A percentile compares a stretch with the other conserved stretches of the same genome.
Conservation (phyloP, 2,888 invertebrate species). For the Cheilosia urbana region DNA sequence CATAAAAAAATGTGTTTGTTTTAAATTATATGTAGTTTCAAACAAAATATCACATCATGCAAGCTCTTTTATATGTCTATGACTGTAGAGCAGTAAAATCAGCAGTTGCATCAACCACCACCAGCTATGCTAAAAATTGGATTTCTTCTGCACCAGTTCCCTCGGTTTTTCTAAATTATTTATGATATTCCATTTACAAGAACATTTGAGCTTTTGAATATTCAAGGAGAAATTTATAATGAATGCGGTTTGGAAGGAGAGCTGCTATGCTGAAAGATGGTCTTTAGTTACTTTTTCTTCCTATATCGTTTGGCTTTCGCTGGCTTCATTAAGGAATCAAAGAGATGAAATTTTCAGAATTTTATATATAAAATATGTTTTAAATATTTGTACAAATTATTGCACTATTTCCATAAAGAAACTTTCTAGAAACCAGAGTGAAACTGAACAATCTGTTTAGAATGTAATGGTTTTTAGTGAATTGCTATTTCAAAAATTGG, state of each 20-base stretch:
- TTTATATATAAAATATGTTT: not conserved
- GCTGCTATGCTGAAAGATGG: conserved; percentile 20
- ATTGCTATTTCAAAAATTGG: too few relatives aligned
- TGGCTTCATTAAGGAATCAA: conserved; percentile 33
- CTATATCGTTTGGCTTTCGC: conserved; percentile 17
- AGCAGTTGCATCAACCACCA: conserved; percentile 31
- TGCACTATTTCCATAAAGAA: not conserved
- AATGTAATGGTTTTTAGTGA: too few relatives aligned
- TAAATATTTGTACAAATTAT: not conserved
- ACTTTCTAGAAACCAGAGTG: not conserved
- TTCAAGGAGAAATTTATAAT: conserved; percentile 62
- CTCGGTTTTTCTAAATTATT: conserved; percentile 53
- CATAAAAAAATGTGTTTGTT: not conserved
- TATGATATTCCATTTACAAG: conserved; percentile 68
- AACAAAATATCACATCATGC: conserved; percentile 15
- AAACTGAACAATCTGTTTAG: too few relatives aligned
- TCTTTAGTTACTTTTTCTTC: conserved; percentile 15
- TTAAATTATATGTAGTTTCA: too few relatives aligned
- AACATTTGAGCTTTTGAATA: conserved; percentile 66
- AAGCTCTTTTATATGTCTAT: conserved; percentile 19
- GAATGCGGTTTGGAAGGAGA: conserved; percentile 37
- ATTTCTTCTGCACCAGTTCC: conserved; percentile 29
- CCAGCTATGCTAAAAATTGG: conserved; percentile 43
- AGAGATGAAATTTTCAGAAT: not conserved
- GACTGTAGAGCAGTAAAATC: conserved; percentile 22